These are phyloP conservation scores for Agelastica alni DNA, from an alignment of 2,888 invertebrate species.

Conservation along the genomic window DNA sequence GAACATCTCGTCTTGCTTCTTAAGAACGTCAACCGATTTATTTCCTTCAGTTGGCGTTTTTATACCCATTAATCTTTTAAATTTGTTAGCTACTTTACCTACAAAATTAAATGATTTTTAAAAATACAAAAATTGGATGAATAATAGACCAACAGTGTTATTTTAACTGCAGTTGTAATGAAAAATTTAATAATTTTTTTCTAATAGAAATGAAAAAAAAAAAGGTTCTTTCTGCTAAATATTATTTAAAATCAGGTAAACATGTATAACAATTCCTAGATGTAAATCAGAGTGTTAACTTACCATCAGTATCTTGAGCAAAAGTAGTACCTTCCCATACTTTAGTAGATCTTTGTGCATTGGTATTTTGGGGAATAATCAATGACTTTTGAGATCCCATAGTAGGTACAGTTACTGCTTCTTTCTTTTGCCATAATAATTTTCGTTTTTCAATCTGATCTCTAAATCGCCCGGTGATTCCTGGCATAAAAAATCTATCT, in stretches of 20 bases:
- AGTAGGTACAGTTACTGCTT: constrained; percentile 53
- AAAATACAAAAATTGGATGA: too few relatives aligned
- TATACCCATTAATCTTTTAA: constrained; percentile 96
- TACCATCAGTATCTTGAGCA: constrained; percentile 86
- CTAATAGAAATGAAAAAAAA: too few relatives aligned
- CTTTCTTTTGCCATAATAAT: constrained; percentile 81
- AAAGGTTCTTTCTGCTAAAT: too few relatives aligned
- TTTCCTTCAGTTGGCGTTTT: constrained; percentile 62
- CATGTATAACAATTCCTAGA: too few relatives aligned
- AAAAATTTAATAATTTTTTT: too few relatives aligned
- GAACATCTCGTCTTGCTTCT: constrained; percentile 85
- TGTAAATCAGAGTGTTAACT: too few relatives aligned
- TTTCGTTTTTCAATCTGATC: constrained; percentile 92
- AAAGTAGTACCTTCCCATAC: constrained; percentile 85
- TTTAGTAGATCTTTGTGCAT: constrained; percentile 42
- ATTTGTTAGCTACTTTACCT: constrained; percentile 86
- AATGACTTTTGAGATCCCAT: too few relatives aligned
- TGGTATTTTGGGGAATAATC: neutral
- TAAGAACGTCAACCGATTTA: constrained; percentile 63
- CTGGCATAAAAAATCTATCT: constrained; percentile 52
- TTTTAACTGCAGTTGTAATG: too few relatives aligned
- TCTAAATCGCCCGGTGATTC: constrained; percentile 71
- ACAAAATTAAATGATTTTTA: too few relatives aligned
- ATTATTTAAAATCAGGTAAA: too few relatives aligned
- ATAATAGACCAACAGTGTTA: too few relatives aligned